Percentiles rank a stretch among this genome's conserved stretches.
Evolutionary conservation across 2,113 vertebrate species (phyloP).

Genomic region (Dicrurus megarhynchus): DNA sequence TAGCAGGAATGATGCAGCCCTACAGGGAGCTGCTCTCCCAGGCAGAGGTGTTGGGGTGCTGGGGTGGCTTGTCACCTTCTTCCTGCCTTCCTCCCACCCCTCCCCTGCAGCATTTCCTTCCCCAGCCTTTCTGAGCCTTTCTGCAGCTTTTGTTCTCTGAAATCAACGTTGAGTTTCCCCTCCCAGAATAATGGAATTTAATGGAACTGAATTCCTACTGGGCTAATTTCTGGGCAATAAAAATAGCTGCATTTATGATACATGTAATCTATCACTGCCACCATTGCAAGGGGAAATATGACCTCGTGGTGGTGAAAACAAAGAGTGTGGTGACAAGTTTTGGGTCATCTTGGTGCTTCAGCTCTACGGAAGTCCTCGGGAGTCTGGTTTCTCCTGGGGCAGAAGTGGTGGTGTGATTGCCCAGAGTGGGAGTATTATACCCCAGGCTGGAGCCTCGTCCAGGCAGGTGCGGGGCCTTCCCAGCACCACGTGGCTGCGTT

Average conservation of each 20-base stretch:
- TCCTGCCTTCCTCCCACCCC: neutral
- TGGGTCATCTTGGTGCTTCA: neutral
- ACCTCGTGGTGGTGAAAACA: neutral
- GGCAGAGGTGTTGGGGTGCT: accelerated
- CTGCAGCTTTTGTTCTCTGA: neutral
- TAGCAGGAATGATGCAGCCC: neutral
- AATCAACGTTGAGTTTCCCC: neutral
- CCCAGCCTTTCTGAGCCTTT: neutral
- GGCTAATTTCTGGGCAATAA: conserved; percentile 5
- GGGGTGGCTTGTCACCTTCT: neutral
- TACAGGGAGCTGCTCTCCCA: accelerated
- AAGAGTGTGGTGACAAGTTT: neutral
- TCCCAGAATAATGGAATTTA: neutral
- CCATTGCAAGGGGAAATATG: neutral
- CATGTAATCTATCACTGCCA: neutral
- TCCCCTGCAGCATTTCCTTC: neutral
- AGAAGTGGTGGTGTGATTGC: neutral
- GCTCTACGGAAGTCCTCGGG: neutral
- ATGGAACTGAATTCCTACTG: neutral
- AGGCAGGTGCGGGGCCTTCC: accelerated
- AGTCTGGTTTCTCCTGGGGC: neutral
- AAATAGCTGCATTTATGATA: neutral
- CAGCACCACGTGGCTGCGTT: accelerated
- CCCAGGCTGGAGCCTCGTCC: neutral
- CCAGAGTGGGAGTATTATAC: neutral